Percentiles rank a stretch among this genome's conserved stretches.
These are phyloP conservation scores for Ceyx erithaca DNA, from an alignment of 2,797 vertebrate species.

Conservation along the genomic window DNA sequence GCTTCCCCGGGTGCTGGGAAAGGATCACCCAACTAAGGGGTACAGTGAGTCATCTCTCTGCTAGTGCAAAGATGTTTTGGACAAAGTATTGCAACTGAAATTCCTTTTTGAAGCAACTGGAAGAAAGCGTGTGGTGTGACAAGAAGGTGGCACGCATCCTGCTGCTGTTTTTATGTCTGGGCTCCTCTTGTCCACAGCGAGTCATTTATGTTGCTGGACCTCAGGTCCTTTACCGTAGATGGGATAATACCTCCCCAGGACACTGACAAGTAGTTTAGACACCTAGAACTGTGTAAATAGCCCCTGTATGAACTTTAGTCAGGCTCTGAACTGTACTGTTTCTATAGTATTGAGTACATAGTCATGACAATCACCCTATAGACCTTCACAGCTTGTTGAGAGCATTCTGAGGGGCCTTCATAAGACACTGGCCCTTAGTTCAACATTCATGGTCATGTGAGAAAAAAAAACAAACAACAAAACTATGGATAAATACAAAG, in stretches of 20 bases:
- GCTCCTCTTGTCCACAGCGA: neutral
- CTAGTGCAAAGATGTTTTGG: neutral
- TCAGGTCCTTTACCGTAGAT: rapidly evolving
- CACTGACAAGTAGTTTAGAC: neutral
- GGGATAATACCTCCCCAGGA: neutral
- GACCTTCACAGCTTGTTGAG: neutral
- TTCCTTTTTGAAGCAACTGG: neutral
- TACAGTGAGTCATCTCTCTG: rapidly evolving
- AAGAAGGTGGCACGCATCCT: rapidly evolving
- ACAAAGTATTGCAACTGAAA: neutral
- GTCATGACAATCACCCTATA: neutral
- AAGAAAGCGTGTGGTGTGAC: rapidly evolving
- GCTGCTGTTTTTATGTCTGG: neutral
- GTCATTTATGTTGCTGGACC: rapidly evolving
- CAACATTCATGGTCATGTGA: neutral
- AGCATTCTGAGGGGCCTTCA: neutral
- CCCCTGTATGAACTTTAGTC: neutral
- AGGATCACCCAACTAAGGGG: neutral
- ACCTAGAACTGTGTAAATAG: neutral
- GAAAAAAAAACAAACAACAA: neutral
- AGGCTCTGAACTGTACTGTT: neutral
- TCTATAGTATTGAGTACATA: neutral
- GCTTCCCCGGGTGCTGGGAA: rapidly evolving
- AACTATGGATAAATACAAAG: neutral
- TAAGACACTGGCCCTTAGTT: neutral